Evolutionary conservation across 2,888 invertebrate species (phyloP).

Genomic region (Yponomeuta cagnagella): DNA sequence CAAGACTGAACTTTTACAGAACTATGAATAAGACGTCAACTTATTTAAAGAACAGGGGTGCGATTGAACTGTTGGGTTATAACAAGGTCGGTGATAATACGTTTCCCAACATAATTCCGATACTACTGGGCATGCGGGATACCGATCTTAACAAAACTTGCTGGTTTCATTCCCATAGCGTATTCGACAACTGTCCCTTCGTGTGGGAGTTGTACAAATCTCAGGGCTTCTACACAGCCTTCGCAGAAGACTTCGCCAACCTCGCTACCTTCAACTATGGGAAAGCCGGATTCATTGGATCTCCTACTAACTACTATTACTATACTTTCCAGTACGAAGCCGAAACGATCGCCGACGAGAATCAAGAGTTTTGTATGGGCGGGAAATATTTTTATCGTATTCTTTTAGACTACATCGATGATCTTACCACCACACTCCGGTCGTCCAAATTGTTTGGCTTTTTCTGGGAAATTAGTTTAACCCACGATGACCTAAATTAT

Average conservation of each 20-base stretch:
- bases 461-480: slow-evolving; percentile 88
- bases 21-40: slow-evolving; percentile 85
- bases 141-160: slow-evolving; percentile 79
- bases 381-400: slow-evolving; percentile 81
- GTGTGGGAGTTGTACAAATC: slow-evolving; percentile 88
- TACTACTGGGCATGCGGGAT: slow-evolving; percentile 82
- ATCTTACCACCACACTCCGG: slow-evolving; percentile 77
- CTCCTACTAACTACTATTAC: slow-evolving; percentile 91
- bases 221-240: slow-evolving; percentile 84
- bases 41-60: slow-evolving; percentile 77
- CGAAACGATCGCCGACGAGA: slow-evolving; percentile 80
- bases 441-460: slow-evolving; percentile 84
- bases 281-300: slow-evolving; percentile 82
- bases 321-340: slow-evolving; percentile 83
- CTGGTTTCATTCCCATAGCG: slow-evolving; percentile 71
- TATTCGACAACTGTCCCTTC: slow-evolving; percentile 87
- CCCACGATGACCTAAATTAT: slow-evolving; percentile 89
- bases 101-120: slow-evolving; percentile 90
- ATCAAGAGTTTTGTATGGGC: slow-evolving; percentile 81
- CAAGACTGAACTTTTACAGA: slow-evolving; percentile 88
- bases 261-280: slow-evolving; percentile 89
- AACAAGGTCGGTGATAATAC: slow-evolving; percentile 97
- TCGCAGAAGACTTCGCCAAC: slow-evolving; percentile 87
- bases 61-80: slow-evolving; percentile 89
- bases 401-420: slow-evolving; percentile 81